These are phyloP conservation scores for Leptonema lineaticorne DNA, from an alignment of 1,140 invertebrate genomes.

Conservation along the genomic window DNA sequence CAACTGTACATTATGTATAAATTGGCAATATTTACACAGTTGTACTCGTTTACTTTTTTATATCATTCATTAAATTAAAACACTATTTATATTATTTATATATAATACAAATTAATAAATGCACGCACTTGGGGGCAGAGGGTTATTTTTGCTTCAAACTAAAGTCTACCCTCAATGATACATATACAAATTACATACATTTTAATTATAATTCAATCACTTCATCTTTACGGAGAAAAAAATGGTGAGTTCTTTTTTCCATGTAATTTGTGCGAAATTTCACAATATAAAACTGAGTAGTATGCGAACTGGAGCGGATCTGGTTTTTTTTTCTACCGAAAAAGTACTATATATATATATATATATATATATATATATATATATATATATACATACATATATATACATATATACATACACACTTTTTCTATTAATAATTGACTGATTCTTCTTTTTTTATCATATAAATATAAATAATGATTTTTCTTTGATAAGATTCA, in stretches of 20 bases:
- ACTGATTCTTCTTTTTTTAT: background rate
- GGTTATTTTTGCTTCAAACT: too few relatives aligned
- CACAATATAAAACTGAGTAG: too few relatives aligned
- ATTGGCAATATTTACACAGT: conserved; percentile 17
- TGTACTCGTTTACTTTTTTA: conserved; percentile 20
- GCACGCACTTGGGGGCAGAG: conserved; percentile 9
- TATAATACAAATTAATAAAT: conserved; percentile 18
- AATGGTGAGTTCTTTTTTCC: too few relatives aligned
- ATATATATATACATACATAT: too few relatives aligned
- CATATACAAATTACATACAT: too few relatives aligned
- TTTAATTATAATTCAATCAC: too few relatives aligned
- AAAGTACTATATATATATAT: too few relatives aligned
- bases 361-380: too few relatives aligned
- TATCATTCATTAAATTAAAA: conserved; percentile 19
- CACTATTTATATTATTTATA: conserved; percentile 17
- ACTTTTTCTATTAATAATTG: conserved; percentile 5
- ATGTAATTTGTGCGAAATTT: too few relatives aligned
- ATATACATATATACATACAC: too few relatives aligned
- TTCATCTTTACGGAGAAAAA: too few relatives aligned
- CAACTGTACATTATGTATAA: conserved; percentile 29
- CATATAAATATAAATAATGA: too few relatives aligned
- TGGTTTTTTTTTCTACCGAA: background rate
- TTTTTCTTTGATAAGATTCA: background rate
- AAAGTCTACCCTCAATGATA: background rate
- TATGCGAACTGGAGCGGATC: background rate